Evolutionary conservation across 2,888 invertebrate species (phyloP), one percentile per base, ranked within the genome.

Genomic region (Falcaria lacertinaria): DNA sequence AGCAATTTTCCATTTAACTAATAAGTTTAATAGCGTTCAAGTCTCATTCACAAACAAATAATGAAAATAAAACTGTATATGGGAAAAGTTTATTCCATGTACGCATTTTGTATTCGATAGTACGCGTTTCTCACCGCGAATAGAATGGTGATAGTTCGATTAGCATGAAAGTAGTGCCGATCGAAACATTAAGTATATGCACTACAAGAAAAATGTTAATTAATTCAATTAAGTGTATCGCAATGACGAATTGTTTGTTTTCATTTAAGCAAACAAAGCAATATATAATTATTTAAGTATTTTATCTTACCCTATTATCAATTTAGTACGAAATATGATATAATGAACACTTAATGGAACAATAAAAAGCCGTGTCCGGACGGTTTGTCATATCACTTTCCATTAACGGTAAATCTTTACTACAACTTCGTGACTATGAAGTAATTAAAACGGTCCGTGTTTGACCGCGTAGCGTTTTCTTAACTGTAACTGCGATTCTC

Each of bases 361-460:
- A 64, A 64, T 62, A 64, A 61, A 60, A 54, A 63, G 49, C 58
- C 44, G 45, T 57, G 57, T 69, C 70, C 68, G 66, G 70, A n/a
- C 19, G 19, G 19, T 68, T 66, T 69, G 65, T 72, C 72, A 78
- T 74, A 80, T 86, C 81, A 82, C 84, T 85, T 84, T 85, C 81
- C 69, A 65, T 70, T 75, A 88, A 81, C 88, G 80, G 87, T 84
- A 77, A 57, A 74, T 63, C 72, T 65, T 79, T 78, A 80, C 80
- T 79, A 77, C 76, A 69, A 69, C 69, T 69, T 74, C 78, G 74
- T 75, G 78, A 77, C 83, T 78, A 76, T 79, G 74, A 80, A 80
- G 82, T 81, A 84, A 88, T 88, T 87, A 87, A 87, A 88, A 87
- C 87, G 87, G 86, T 80, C 59, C 70, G 65, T 59, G 60, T 62